Evolutionary conservation across 2,888 invertebrate species (phyloP), one percentile per base, ranked within the genome.

Genomic region (Eulithis prunata): DNA sequence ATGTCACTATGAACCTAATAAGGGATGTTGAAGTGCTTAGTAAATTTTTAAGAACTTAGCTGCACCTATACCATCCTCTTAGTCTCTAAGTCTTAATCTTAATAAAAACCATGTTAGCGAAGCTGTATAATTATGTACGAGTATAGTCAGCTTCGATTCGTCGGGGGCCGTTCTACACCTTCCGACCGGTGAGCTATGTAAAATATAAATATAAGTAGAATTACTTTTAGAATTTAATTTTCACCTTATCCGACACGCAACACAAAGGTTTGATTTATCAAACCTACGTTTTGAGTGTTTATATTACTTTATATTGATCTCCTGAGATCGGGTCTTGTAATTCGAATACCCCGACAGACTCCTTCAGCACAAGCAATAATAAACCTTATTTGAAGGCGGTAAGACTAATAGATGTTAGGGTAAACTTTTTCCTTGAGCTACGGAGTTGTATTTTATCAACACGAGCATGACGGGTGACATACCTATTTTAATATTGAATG

Each of bases 231-330:
- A 32, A 32, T 32, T 57, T 57, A 70, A 68, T 74, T 75, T 70
- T 67, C 63, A 65, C 63, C 58, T 59, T 61, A 69, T 56, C 52
- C 62, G 21, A 69, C 21, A 21, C 21, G 1, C 21, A 21, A 68
- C 76, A 77, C 80, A 21, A 21, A 21, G 21, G 21, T 32, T 32
- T 32, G 83, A 21, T 80, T 79, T 82, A 84, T 82, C 82, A 85
- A 85, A 86, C 84, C 83, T 80, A 83, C 82, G 32, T 85, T 21
- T 21, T 21, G 21, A 21, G 21, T 21, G 85, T 84, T 45, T 85
- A 81, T 82, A 85, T 84, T 84, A 81, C 32, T 83, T 84, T 80
- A 57, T 86, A 87, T 87, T 86, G 86, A 84, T 80, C 80, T 82
- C 80, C 79, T 78, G 80, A 84, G 75, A 78, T 75, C 73, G 72